Evolutionary conservation across 2,888 invertebrate species (phyloP).

Genomic region (Hydropsyche betteni): DNA sequence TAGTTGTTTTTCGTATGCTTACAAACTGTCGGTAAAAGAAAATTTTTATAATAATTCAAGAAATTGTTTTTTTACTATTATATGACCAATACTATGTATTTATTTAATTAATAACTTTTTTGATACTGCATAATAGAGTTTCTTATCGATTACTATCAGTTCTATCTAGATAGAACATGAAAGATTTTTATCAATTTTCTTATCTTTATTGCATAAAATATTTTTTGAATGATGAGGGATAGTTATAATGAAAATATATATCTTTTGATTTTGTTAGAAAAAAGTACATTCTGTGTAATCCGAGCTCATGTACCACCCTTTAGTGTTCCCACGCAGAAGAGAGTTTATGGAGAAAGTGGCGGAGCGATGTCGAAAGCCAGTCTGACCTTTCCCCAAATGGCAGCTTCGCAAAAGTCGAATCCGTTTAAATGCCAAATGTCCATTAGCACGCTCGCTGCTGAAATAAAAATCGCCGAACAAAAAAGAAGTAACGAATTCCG

Average conservation of each 20-base stretch:
- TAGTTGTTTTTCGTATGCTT: no score
- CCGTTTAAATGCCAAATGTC: slow-evolving; percentile 39
- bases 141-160: no score
- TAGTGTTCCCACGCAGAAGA: slow-evolving; percentile 38
- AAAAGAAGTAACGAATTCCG: background rate
- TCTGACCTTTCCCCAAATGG: slow-evolving; percentile 48
- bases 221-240: background rate
- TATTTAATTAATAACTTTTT: no score
- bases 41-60: no score
- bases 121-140: no score
- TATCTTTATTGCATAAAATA: no score
- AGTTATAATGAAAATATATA: background rate
- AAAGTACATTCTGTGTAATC: slow-evolving; percentile 15
- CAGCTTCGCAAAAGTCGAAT: slow-evolving; percentile 45
- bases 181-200: no score
- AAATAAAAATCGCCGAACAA: slow-evolving; percentile 20
- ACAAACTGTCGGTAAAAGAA: no score
- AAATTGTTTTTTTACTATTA: no score
- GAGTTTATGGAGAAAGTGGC: slow-evolving; percentile 39
- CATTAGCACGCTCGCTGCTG: slow-evolving; percentile 20
- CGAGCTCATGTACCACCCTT: slow-evolving; percentile 40
- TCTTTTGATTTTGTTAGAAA: background rate
- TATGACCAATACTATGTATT: no score
- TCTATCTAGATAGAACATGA: no score
- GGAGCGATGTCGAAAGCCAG: slow-evolving; percentile 18